Conservation (phyloP, 2,797 vertebrate species). For the Limosa lapponica region DNA sequence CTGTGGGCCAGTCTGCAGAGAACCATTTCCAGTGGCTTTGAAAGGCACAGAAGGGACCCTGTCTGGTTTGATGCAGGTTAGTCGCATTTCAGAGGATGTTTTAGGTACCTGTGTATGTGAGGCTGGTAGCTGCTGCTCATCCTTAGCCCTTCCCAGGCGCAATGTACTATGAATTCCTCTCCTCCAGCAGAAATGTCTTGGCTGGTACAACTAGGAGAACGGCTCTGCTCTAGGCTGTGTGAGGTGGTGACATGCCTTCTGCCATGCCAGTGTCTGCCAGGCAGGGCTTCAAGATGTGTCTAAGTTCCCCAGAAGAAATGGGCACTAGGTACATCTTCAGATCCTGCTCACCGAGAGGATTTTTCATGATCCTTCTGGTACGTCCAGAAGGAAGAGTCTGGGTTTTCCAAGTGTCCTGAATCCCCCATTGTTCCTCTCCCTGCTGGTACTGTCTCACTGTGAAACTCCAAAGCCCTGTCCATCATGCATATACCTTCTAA, state of each 20-base stretch:
- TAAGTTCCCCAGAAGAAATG: neutral
- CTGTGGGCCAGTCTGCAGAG: neutral
- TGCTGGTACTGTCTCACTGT: neutral
- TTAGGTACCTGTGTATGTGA: neutral
- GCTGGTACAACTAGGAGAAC: neutral
- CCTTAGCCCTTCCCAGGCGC: neutral
- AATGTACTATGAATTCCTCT: neutral
- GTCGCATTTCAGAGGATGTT: neutral
- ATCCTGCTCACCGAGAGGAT: neutral
- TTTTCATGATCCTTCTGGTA: neutral
- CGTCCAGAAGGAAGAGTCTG: neutral
- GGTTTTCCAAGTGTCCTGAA: neutral
- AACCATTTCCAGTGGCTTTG: neutral
- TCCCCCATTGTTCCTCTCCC: neutral
- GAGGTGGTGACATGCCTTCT: neutral
- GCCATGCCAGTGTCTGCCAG: neutral
- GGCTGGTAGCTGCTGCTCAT: neutral
- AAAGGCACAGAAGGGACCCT: neutral
- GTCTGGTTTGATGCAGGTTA: neutral
- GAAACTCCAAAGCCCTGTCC: neutral
- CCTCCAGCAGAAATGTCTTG: neutral
- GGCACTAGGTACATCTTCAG: neutral
- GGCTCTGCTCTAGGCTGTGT: neutral
- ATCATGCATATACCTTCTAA: neutral
- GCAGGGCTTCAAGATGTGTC: neutral